Conservation (phyloP, 1,140 invertebrate species). For the Tribolium madens region DNA sequence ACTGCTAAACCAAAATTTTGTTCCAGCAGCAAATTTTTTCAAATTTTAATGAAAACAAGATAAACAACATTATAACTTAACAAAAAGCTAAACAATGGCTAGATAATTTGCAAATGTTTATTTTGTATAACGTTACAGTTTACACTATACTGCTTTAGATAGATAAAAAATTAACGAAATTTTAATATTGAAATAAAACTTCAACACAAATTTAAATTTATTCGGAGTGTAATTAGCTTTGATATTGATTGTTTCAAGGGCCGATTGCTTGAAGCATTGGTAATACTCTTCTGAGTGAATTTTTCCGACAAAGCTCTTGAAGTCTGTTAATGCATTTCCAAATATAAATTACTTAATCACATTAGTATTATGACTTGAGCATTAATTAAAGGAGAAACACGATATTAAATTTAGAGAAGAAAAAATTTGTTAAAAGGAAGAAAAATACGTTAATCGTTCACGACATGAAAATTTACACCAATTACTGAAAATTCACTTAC, state of each 20-base stretch:
- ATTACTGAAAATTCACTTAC: constrained; percentile 36
- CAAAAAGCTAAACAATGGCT: too few species aligned
- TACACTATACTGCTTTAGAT: too few species aligned
- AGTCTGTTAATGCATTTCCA: constrained; percentile 2
- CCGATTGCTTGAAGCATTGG: background rate
- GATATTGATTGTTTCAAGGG: background rate
- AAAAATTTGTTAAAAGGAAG: background rate
- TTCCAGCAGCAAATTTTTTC: too few species aligned
- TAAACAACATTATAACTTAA: too few species aligned
- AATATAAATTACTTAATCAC: constrained; percentile 13
- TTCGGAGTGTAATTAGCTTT: background rate
- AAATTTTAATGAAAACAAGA: too few species aligned
- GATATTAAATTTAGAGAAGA: constrained; percentile 27
- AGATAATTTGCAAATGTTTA: too few species aligned
- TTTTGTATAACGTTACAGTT: too few species aligned
- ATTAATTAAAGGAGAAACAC: constrained; percentile 9
- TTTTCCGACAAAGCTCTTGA: background rate
- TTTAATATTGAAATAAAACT: background rate
- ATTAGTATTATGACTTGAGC: constrained; percentile 6
- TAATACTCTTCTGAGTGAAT: background rate
- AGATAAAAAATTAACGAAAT: too few species aligned
- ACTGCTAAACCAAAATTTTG: too few species aligned
- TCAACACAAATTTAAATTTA: too few species aligned
- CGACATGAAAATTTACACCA: constrained; percentile 34
- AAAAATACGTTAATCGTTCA: constrained; percentile 24